Base-by-base conservation (phyloP, 1,140 invertebrate species). In the Sycophaga agraensis region DNA sequence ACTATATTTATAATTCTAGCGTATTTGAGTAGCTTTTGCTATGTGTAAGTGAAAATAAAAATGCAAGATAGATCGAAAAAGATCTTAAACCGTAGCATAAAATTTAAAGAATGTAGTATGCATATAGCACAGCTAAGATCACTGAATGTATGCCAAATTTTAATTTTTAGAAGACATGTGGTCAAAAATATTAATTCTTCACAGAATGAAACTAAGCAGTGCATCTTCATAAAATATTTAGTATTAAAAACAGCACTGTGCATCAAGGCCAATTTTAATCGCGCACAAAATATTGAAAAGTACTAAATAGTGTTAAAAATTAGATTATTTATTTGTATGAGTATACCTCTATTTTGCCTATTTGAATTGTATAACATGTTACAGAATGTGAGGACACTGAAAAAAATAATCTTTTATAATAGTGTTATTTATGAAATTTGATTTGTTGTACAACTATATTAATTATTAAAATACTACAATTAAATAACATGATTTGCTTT, bases 21-120 rank as follows among this genome's bases (percentile, higher is more conserved):
- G 70, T 71, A 75, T 70, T 70, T 69, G 63, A 69, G 66, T 64
- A 66, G 71, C 68, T 73, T 73, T 76, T 65, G 72, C 70, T 72
- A 55, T 67, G 63, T 70, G 63, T 66, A 65, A 70, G 64, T 67
- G 61, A 70, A 71, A 49, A 39, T 46, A 45, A 62, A 68, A 63
- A 59, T 61, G 53, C 64, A 59, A 63, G 54, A 45, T 45, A 42
- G 17, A 46, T 49, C 19, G n/a, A n/a, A n/a, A n/a, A n/a, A n/a
- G n/a, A n/a, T n/a, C 11, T 37, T 17, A 17, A n/a, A 59, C 21
- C 19, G 35, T 48, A 22, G 16, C n/a, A 35, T 49, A 22, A 55
- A 49, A 40, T 40, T 55, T 31, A 40, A 55, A n/a, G n/a, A n/a
- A n/a, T n/a, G n/a, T n/a, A n/a, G n/a, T n/a, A n/a, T n/a, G 16